phyloP scores from a whole-genome alignment of 2,797 vertebrate genomes.

The Gallinago solitaria region DNA sequence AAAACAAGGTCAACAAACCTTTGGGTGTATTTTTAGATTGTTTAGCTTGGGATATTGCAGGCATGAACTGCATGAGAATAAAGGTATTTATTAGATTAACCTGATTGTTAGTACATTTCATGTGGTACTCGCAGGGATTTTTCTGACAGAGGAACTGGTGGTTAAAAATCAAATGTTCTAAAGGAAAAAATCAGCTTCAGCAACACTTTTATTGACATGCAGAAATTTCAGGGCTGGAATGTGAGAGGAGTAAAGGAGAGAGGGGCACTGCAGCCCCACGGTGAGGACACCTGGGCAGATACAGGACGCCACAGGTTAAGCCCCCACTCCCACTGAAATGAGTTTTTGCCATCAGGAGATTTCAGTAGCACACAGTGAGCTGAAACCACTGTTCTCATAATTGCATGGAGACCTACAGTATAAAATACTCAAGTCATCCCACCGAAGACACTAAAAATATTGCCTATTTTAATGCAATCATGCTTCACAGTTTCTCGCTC shows the following conservation, averaged over 20 bases:
- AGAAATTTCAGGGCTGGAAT: not conserved
- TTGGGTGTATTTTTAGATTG: not conserved
- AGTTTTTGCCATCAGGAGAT: not conserved
- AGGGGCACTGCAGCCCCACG: not conserved
- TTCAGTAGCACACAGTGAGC: not conserved
- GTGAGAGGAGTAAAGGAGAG: not conserved
- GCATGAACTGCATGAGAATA: not conserved
- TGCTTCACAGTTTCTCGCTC: conserved; percentile 34
- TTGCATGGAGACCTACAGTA: not conserved
- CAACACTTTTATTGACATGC: not conserved
- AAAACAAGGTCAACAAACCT: conserved; percentile 21
- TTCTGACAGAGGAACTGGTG: not conserved
- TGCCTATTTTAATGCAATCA: conserved; percentile 32
- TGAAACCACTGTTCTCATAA: not conserved
- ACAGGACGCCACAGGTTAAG: not conserved
- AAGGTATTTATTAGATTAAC: conserved; percentile 22
- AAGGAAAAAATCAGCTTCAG: not conserved
- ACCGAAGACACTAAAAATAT: conserved; percentile 36
- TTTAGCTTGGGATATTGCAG: not conserved
- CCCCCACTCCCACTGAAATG: not conserved
- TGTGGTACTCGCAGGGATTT: not conserved
- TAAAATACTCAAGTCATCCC: not conserved
- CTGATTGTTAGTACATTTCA: not conserved
- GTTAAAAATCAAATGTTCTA: conserved; percentile 23
- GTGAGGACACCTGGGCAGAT: not conserved